Base-by-base conservation (phyloP, 1,140 invertebrate species). In the Sweltsa coloradensis region DNA sequence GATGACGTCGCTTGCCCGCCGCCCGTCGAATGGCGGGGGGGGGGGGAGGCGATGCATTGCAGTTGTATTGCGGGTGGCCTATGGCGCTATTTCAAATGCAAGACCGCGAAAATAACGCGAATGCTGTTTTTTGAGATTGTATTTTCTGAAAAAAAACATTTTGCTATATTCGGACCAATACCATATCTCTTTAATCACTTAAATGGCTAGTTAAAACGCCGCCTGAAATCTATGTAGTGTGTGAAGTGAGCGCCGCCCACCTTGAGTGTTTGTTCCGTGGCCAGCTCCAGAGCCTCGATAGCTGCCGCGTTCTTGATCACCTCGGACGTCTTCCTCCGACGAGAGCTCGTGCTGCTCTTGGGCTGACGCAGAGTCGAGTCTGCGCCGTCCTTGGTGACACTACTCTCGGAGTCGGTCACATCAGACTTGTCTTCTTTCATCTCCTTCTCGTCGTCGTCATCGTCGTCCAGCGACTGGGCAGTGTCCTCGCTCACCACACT, bases 231-330 rank as follows among this genome's bases (percentile, higher is more conserved):
- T n/a, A n/a, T n/a, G n/a, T 31, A 31, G 29, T 31, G 29, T 9
- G 29, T 31, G n/a, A 31, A 31, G 9, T 9, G 29, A 31, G 9
- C n/a, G n/a, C n/a, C n/a, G n/a, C 58, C 60, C 63, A 75, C 73
- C 59, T 88, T 86, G 3, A 89, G 67, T 18, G 85, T 86, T 68
- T 89, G 83, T 62, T 89, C 85, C 0, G 81, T 84, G 3, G 80
- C 81, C 53, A 80, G 68, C 57, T 79, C 79, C 3, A 90, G 64
- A 1, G 84, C 85, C 58, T 86, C 83, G 46, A 85, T 76, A 6
- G 76, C 78, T 5, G 76, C 73, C 51, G 69, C 70, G 55, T 71
- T 78, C 55, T 70, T 72, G 9, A 65, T 63, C 60, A 51, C 49
- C 24, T 51, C 52, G 49, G 59, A 54, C 60, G 67, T 60, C 47